Conservation (phyloP, 1,140 invertebrate species). For the Anoplophora glabripennis region DNA sequence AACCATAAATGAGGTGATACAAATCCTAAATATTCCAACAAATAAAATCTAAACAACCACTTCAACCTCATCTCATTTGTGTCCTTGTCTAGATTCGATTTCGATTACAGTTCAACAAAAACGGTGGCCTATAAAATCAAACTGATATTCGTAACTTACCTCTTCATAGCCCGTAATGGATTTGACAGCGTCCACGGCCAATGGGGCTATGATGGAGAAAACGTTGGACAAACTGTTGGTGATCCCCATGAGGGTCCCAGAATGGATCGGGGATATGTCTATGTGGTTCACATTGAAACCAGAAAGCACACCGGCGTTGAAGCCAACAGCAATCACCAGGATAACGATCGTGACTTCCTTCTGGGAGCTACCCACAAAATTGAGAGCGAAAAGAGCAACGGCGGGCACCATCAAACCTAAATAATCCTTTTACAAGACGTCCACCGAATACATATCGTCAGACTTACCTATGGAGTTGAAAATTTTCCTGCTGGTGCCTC, state of each 20-base stretch:
- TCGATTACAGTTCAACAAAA: too few relatives aligned
- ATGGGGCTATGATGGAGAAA: conserved; percentile 48
- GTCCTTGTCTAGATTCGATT: too few relatives aligned
- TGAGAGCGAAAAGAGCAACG: conserved; percentile 58
- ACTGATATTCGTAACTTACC: conserved; percentile 2
- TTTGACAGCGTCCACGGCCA: conserved; percentile 24
- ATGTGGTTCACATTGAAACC: conserved; percentile 67
- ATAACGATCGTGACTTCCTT: conserved; percentile 56
- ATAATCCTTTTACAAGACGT: conserved; percentile 16
- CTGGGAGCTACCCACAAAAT: conserved; percentile 52
- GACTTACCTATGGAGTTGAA: conserved; percentile 62
- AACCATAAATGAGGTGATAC: too few relatives aligned
- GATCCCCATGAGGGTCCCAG: conserved; percentile 68
- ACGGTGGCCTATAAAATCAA: too few relatives aligned
- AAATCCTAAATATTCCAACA: too few relatives aligned
- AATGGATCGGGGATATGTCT: conserved; percentile 67
- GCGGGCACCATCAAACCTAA: conserved; percentile 58
- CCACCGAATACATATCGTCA: neutral
- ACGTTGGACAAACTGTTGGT: conserved; percentile 70
- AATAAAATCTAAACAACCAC: too few relatives aligned
- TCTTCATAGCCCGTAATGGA: conserved; percentile 6
- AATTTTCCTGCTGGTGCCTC: conserved; percentile 60
- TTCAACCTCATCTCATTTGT: too few relatives aligned
- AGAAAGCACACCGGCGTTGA: conserved; percentile 70
- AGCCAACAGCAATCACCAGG: conserved; percentile 64